Percentiles rank a stretch among this genome's conserved stretches.
Evolutionary conservation across 30 jellyfish, hydroid and myxozoan genomes (phyloP).

Genomic region (Aurelia sp.): DNA sequence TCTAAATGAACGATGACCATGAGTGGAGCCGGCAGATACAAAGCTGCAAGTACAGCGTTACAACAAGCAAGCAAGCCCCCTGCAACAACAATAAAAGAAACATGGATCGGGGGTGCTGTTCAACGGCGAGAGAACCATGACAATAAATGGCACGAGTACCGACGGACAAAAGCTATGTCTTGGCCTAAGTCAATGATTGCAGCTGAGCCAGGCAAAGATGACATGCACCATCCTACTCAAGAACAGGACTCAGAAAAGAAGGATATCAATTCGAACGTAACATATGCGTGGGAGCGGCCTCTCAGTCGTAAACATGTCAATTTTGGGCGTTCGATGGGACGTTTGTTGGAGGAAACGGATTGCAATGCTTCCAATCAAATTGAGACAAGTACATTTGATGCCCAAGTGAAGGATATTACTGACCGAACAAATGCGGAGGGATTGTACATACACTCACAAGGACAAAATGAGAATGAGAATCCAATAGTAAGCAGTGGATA

Average conservation of each 20-base stretch:
- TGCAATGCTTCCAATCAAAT: background rate
- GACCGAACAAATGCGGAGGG: background rate
- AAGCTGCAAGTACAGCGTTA: background rate
- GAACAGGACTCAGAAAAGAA: background rate
- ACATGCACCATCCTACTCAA: background rate
- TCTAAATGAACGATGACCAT: background rate
- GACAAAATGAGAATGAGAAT: background rate
- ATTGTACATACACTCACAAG: background rate
- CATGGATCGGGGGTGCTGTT: conserved; percentile 9
- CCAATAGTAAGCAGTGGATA: background rate
- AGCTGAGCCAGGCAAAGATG: background rate
- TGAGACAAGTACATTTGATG: background rate
- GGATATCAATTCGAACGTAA: background rate
- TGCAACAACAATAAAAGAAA: background rate
- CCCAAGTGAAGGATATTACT: background rate
- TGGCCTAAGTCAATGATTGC: conserved; percentile 77
- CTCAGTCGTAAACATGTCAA: background rate
- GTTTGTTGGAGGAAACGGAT: conserved; percentile 19
- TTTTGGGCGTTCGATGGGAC: conserved; percentile 24
- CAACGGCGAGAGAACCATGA: background rate
- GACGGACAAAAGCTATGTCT: conserved; percentile 73
- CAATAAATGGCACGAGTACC: conserved; percentile 34
- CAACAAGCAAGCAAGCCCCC: conserved; percentile 14
- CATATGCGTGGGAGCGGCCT: background rate
- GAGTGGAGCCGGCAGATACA: background rate